Evolutionary conservation across 2,888 invertebrate genomes (phyloP).

Genomic region (Paralinhomoeus sp.): DNA sequence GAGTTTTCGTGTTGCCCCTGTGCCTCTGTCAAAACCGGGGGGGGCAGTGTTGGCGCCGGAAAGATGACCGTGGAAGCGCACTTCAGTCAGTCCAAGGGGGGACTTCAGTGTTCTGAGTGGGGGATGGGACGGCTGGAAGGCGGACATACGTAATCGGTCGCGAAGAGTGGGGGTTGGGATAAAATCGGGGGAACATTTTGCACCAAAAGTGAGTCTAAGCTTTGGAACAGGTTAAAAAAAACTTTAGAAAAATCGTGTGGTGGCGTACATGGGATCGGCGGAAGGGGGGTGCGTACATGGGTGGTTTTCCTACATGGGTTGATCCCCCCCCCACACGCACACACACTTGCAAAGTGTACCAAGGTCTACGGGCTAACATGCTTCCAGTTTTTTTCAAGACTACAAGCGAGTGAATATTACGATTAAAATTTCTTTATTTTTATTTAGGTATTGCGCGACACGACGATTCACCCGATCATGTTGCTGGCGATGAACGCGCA

Average conservation of each 20-base stretch:
- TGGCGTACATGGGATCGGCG: neutral
- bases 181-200: neutral
- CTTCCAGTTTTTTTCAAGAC: too few species aligned
- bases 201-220: neutral
- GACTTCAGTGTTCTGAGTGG: too few species aligned
- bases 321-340: too few species aligned
- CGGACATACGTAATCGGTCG: neutral
- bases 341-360: too few species aligned
- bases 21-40: too few species aligned
- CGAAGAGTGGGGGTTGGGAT: neutral
- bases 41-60: too few species aligned
- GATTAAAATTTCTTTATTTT: neutral
- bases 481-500: conserved; percentile 55
- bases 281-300: neutral
- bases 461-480: conserved; percentile 65
- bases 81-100: too few species aligned
- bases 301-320: neutral
- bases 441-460: conserved; percentile 50
- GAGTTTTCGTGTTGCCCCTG: too few species aligned
- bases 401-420: too few species aligned
- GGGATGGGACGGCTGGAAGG: too few species aligned
- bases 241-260: neutral
- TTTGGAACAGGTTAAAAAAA: neutral
- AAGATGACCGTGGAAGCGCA: too few species aligned
- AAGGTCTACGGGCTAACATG: too few species aligned